Percentiles rank a stretch among this genome's conserved stretches.
phyloP scores from a whole-genome alignment of 2,797 vertebrate species.

The Artibeus jamaicensis region DNA sequence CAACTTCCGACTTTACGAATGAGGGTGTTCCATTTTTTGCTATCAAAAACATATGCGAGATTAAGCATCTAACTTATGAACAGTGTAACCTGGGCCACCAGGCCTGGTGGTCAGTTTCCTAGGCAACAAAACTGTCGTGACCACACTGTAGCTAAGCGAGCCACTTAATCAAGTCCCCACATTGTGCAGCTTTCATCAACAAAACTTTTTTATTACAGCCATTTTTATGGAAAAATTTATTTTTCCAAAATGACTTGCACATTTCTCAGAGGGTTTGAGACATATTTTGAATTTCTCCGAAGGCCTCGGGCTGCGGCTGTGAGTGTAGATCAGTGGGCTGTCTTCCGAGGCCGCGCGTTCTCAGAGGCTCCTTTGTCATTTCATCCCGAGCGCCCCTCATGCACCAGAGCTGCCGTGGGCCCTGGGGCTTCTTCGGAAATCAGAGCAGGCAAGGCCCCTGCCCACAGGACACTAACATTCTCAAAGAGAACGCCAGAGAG shows the following conservation, averaged over 20 bases:
- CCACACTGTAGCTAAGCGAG: background rate
- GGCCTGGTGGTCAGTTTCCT: background rate
- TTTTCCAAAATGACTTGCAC: background rate
- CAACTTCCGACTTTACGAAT: background rate
- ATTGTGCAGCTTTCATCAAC: background rate
- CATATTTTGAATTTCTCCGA: background rate
- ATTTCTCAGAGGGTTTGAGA: conserved; percentile 8
- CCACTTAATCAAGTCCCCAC: background rate
- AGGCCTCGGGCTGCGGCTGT: background rate
- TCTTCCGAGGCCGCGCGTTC: background rate
- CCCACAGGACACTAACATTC: background rate
- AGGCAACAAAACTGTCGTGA: background rate
- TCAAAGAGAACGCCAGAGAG: background rate
- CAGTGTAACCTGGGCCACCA: background rate
- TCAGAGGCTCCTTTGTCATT: background rate
- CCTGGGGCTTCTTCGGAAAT: background rate
- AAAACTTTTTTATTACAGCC: background rate
- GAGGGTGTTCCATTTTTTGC: background rate
- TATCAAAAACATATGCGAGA: background rate
- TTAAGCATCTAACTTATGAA: background rate
- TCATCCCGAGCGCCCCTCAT: rapidly evolving
- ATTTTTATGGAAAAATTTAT: conserved; percentile 30
- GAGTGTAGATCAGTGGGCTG: background rate
- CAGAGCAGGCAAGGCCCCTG: background rate
- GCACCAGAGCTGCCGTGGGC: background rate